Conservation (phyloP, 1,140 invertebrate species). For the Cardiocondyla obscurior region DNA sequence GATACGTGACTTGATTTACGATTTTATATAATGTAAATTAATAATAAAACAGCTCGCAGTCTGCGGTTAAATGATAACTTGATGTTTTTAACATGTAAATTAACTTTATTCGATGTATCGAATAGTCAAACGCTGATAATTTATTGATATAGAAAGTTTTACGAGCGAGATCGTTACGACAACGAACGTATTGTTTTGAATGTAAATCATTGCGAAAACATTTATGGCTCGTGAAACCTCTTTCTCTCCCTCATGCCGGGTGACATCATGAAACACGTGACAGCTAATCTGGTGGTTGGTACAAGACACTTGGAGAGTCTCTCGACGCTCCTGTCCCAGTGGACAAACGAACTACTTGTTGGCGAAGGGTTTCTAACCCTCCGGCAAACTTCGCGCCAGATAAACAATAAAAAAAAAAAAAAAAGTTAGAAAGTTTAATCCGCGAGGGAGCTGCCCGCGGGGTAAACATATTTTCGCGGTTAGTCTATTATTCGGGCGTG, state of each 20-base stretch:
- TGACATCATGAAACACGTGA: constrained; percentile 14
- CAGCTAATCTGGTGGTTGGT: constrained; percentile 46
- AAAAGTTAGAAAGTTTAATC: constrained; percentile 73
- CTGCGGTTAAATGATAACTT: background rate
- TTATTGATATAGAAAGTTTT: background rate
- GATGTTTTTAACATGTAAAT: background rate
- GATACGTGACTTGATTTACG: background rate
- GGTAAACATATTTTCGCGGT: constrained; percentile 77
- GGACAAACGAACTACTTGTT: constrained; percentile 69
- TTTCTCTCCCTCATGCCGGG: background rate
- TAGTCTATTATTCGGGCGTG: constrained; percentile 80
- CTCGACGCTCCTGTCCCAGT: constrained; percentile 61
- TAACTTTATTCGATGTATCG: background rate
- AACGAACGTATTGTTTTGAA: background rate
- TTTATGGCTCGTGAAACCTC: constrained; percentile 11
- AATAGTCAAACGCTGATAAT: background rate
- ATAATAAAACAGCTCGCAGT: too few species aligned
- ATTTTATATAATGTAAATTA: background rate
- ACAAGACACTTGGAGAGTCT: constrained; percentile 29
- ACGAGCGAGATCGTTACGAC: background rate
- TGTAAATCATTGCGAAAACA: constrained; percentile 28
- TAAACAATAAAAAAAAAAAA: constrained; percentile 75
- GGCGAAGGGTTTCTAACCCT: constrained; percentile 59
- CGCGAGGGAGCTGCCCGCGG: constrained; percentile 67
- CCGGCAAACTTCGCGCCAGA: constrained; percentile 65